Conservation (phyloP, 2,888 invertebrate species). For the Empis stercorea region DNA sequence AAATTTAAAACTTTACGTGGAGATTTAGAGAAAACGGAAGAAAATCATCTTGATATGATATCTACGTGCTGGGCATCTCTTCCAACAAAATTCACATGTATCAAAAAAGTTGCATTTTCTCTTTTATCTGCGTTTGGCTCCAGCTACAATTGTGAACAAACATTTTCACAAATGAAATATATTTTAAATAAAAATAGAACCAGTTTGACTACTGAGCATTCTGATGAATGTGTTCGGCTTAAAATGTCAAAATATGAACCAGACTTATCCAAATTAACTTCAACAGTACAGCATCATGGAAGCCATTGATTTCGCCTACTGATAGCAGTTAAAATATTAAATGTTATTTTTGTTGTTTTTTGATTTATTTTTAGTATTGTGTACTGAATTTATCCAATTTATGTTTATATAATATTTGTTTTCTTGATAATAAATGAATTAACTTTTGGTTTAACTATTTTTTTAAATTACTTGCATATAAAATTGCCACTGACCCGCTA, state of each 20-base stretch:
- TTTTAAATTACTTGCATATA: too few relatives aligned
- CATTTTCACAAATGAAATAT: background rate
- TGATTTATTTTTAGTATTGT: background rate
- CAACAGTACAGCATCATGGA: background rate
- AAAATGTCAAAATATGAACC: background rate
- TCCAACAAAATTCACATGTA: background rate
- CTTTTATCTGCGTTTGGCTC: background rate
- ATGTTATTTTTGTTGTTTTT: background rate
- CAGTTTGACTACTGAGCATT: background rate
- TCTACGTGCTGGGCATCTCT: background rate
- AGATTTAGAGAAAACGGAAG: background rate
- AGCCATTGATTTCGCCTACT: background rate
- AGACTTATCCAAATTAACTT: background rate
- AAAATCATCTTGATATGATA: background rate
- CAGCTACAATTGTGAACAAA: background rate
- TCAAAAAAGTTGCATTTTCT: background rate
- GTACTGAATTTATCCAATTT: background rate
- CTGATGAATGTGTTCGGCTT: background rate
- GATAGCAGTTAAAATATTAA: background rate
- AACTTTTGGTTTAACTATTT: too few relatives aligned
- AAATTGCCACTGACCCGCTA: too few relatives aligned
- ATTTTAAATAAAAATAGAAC: background rate
- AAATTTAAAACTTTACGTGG: background rate
- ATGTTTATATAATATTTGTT: background rate
- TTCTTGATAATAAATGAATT: background rate